phyloP scores from a whole-genome alignment of 1,140 invertebrate species.

The Rhagoletis pomonella region DNA sequence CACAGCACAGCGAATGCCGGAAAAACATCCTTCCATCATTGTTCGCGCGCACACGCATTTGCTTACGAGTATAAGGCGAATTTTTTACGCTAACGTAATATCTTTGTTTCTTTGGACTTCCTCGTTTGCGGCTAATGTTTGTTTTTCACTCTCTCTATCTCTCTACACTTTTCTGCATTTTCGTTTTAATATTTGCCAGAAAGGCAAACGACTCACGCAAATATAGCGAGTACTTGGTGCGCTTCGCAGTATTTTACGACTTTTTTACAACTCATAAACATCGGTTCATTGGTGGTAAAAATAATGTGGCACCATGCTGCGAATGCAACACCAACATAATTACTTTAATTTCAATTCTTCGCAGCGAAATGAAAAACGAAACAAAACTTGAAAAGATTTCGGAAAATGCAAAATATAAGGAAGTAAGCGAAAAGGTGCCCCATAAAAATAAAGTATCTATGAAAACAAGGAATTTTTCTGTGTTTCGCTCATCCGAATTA shows the following conservation, averaged over 20 bases:
- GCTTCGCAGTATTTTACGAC: slow-evolving; percentile 31
- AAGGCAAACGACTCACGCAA: background rate
- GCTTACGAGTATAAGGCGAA: background rate
- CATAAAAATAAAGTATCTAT: slow-evolving; percentile 28
- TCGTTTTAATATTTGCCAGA: slow-evolving; percentile 3
- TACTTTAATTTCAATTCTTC: slow-evolving; percentile 41
- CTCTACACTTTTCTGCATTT: background rate
- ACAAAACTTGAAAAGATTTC: background rate
- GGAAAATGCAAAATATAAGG: slow-evolving; percentile 10
- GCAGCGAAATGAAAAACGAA: background rate
- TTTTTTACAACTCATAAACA: slow-evolving; percentile 52
- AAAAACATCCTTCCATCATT: slow-evolving; percentile 25
- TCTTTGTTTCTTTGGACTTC: slow-evolving; percentile 6
- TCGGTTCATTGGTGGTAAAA: slow-evolving; percentile 49
- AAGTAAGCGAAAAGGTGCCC: background rate
- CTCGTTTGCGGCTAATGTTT: background rate
- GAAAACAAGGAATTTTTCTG: background rate
- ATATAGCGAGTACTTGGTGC: background rate
- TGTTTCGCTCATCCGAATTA: background rate
- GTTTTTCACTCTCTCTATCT: background rate
- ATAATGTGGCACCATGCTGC: slow-evolving; percentile 30
- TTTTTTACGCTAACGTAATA: background rate
- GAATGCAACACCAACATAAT: slow-evolving; percentile 49
- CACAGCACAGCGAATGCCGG: background rate
- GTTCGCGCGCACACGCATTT: background rate